A percentile compares a stretch with the other conserved stretches of the same genome.
Conservation (phyloP, 2,113 vertebrate genomes). For the Pseudorectes ferrugineus region DNA sequence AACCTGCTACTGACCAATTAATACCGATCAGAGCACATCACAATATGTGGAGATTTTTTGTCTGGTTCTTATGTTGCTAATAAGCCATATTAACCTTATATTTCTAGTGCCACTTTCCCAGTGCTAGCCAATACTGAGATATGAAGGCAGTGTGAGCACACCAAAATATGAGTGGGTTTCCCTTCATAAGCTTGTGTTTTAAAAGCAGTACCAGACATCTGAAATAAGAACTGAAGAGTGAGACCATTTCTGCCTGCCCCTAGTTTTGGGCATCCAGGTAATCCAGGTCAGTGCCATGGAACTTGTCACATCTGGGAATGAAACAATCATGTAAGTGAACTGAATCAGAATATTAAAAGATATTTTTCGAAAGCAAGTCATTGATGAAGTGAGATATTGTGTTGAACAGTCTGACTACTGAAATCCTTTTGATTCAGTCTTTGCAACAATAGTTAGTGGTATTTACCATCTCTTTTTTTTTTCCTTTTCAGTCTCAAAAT, state of each 20-base stretch:
- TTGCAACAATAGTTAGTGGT: background rate
- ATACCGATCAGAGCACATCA: background rate
- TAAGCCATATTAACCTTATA: background rate
- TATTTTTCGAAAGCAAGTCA: background rate
- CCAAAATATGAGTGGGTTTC: background rate
- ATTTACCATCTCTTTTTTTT: background rate
- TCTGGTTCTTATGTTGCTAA: background rate
- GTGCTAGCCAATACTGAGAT: background rate
- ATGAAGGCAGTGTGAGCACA: background rate
- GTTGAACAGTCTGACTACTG: background rate
- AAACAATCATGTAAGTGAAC: background rate
- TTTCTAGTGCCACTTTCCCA: background rate
- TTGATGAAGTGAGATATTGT: background rate
- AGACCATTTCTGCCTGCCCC: background rate
- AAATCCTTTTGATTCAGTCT: background rate
- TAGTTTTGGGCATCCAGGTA: background rate
- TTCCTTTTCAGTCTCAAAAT: background rate
- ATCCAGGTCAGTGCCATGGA: background rate
- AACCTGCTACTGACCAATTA: background rate
- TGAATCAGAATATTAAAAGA: background rate
- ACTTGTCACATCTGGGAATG: background rate
- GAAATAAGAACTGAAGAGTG: background rate
- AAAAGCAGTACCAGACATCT: background rate
- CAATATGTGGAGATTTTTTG: background rate
- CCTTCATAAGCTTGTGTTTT: background rate